phyloP scores from a whole-genome alignment of 2,797 vertebrate species.

The Enteromius thamalakanensis region DNA sequence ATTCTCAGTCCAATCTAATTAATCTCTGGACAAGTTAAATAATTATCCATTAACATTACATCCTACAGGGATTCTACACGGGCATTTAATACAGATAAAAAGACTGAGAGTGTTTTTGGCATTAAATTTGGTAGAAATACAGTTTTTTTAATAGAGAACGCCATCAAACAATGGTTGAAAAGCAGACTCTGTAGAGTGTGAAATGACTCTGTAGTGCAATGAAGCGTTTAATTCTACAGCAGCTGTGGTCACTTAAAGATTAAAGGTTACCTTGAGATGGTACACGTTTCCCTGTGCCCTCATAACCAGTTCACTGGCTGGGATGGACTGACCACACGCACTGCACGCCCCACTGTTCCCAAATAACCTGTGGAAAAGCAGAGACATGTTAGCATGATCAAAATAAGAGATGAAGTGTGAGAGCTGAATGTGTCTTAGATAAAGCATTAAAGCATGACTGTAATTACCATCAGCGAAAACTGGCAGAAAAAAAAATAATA shows the following conservation, averaged over 20 bases:
- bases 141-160: neutral
- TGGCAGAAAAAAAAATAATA: neutral
- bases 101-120: neutral
- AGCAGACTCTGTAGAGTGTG: neutral
- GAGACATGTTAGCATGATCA: constrained; percentile 38
- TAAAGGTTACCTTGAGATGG: constrained; percentile 93
- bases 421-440: neutral
- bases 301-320: constrained; percentile 98
- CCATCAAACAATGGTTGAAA: neutral
- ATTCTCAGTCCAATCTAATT: neutral
- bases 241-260: neutral
- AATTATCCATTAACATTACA: neutral
- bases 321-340: constrained; percentile 97
- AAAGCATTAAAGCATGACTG: neutral
- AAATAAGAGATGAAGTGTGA: constrained; percentile 9
- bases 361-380: constrained; percentile 89
- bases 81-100: neutral
- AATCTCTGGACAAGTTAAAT: constrained; percentile 3
- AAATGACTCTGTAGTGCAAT: constrained; percentile 4
- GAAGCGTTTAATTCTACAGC: neutral
- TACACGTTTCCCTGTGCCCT: constrained; percentile 98
- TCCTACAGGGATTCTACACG: neutral
- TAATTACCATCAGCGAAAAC: neutral
- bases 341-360: constrained; percentile 98
- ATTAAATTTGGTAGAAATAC: neutral